These are phyloP conservation scores for Polylopha cassiicola DNA, from an alignment of 2,888 invertebrate species.

Conservation along the genomic window DNA sequence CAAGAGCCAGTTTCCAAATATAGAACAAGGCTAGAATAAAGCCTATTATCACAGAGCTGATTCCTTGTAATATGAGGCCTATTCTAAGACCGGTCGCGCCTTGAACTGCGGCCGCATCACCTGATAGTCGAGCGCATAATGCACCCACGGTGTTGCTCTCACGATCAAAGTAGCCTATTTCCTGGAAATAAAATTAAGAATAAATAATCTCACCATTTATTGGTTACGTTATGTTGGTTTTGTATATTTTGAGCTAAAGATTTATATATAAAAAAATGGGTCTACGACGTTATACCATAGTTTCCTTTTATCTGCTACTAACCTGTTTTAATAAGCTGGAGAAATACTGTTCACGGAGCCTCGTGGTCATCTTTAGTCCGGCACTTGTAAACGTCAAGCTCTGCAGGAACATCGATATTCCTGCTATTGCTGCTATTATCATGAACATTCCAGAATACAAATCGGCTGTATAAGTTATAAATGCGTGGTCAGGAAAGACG, in stretches of 20 bases:
- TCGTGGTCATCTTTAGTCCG: slow-evolving; percentile 81
- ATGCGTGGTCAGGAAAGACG: slow-evolving; percentile 10
- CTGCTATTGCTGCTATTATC: slow-evolving; percentile 73
- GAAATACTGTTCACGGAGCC: slow-evolving; percentile 51
- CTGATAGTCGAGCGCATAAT: slow-evolving; percentile 65
- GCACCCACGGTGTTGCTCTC: slow-evolving; percentile 67
- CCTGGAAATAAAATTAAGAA: slow-evolving; percentile 62
- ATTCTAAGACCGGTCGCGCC: slow-evolving; percentile 68
- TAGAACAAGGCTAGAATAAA: slow-evolving; percentile 55
- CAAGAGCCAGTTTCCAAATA: slow-evolving; percentile 69
- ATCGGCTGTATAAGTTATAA: slow-evolving; percentile 56
- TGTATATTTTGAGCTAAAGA: neutral
- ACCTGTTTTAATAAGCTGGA: slow-evolving; percentile 62
- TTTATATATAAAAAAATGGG: too few relatives aligned
- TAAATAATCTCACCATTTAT: neutral
- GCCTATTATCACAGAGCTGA: slow-evolving; percentile 62
- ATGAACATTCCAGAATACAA: slow-evolving; percentile 75
- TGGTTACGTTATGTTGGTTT: neutral
- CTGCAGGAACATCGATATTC: slow-evolving; percentile 76
- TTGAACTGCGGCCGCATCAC: slow-evolving; percentile 71
- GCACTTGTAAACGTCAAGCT: slow-evolving; percentile 81
- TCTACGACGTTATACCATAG: neutral
- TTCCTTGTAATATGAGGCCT: slow-evolving; percentile 61
- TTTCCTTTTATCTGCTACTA: neutral
- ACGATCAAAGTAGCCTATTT: slow-evolving; percentile 73